Evolutionary conservation across 2,113 vertebrate genomes (phyloP), one percentile per base, ranked within the genome.

Genomic region (Mixornis gularis): DNA sequence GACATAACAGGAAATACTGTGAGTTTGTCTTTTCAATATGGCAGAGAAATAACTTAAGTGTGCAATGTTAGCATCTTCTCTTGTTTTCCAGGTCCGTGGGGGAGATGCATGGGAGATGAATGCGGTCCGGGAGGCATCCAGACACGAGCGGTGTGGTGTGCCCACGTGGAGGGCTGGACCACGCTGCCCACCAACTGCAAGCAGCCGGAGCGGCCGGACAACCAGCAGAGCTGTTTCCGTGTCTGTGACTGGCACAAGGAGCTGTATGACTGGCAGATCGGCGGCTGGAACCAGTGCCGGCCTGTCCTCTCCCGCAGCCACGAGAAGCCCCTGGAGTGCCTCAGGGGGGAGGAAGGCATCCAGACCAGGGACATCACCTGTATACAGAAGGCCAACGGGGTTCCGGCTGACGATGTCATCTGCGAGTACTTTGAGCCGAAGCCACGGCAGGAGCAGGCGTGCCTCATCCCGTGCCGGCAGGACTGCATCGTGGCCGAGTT

Each of bases 161-260:
- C 99, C 86, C 99, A 99, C 0, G 98, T 98, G 81, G 99, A 99
- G 38, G 99, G 99, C 77, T 99, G 99, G 99, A 99, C 99, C 2
- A 99, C 99, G 0, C 96, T 99, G 53, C 98, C 98, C 72, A 99
- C 98, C 3, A 99, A 99, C 98, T 99, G 99, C 91, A 98, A 97
- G 92, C 98, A 98, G 96, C 92, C 74, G 0, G 97, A 98, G 86
- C 97, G 98, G 25, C 99, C 99, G 0, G 98, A 98, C 83, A 99
- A 98, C 97, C 99, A 99, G 96, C 98, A 99, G 59, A 98, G 98
- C 94, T 99, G 99, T 64, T 99, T 99, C 96, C 98, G 97, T 4
- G 98, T 99, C 53, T 99, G 99, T 2, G 99, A 99, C 97, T 99
- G 98, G 99, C 99, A 99, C 97, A 99, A 98, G 85, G 98, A 99